Base-by-base conservation (phyloP, 1,140 invertebrate genomes). In the Cydia strobilella region DNA sequence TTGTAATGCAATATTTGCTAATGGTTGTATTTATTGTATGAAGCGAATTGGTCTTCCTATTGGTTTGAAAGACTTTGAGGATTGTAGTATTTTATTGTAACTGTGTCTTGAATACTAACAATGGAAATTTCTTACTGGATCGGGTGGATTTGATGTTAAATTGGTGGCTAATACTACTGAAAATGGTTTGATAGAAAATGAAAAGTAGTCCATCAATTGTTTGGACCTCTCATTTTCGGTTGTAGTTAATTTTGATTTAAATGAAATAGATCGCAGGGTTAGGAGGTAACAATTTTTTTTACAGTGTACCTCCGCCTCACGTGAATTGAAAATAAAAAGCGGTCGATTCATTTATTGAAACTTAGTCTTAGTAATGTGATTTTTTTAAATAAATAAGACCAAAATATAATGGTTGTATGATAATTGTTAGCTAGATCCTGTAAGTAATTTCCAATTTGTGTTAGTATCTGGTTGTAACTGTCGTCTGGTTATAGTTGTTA, bases 391-490 rank as follows among this genome's bases (percentile, higher is more conserved):
- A 59, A 23, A 59, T 23, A 18, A 12, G 20, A 59, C 54, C 18
- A 59, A 59, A 59, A 59, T 23, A 23, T 23, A 23, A 59, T 23
- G 54, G 20, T 59, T 59, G 54, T 23, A 59, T n/a, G 48, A 51
- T 51, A 51, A 51, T 3, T 20, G 54, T 23, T 23, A 66, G 25
- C 63, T 31, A 69, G 65, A 69, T 69, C 65, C 31, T 69, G 42
- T 23, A 18, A 35, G 65, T 39, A 18, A 69, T 35, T 35, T 69
- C 31, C 15, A 0, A 20, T 69, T 69, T 13, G 31, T 69, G 35
- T 69, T 69, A 69, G 65, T 35, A 15, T 12, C 2, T 23, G 12
- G 15, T 35, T 42, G 65, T 69, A 69, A 69, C 65, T 69, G 65
- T n/a, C 10, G n/a, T 18, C 2, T n/a, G 27, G 9, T 66, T 35